A percentile compares a stretch with the other conserved stretches of the same genome.
These are phyloP conservation scores for Crepidodera aurea DNA, from an alignment of 2,888 invertebrate species.

Conservation along the genomic window DNA sequence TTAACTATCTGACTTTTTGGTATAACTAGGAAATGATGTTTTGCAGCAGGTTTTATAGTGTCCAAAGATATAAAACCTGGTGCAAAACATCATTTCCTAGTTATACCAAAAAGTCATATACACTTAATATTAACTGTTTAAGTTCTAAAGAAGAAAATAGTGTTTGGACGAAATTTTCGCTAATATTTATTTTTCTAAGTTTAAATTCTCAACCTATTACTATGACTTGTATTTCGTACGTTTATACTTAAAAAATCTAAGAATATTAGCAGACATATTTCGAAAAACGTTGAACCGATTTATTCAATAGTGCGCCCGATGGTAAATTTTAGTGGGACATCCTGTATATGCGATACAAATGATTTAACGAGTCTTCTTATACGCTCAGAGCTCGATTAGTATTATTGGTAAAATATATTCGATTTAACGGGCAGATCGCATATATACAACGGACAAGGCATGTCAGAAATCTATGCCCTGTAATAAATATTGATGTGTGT, in stretches of 20 bases:
- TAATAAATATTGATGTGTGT: constrained; percentile 37
- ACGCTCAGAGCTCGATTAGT: constrained; percentile 12
- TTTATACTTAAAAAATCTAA: too few relatives aligned
- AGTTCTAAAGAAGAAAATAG: constrained; percentile 69
- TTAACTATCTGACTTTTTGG: constrained; percentile 80
- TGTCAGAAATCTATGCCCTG: constrained; percentile 30
- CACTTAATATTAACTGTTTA: constrained; percentile 75
- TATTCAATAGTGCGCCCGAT: not conserved
- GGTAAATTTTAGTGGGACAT: too few relatives aligned
- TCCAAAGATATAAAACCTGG: constrained; percentile 88
- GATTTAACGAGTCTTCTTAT: constrained; percentile 16
- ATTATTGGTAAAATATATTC: constrained; percentile 15
- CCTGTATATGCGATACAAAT: constrained; percentile 9
- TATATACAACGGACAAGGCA: constrained; percentile 19
- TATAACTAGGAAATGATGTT: constrained; percentile 80
- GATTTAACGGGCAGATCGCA: constrained; percentile 13
- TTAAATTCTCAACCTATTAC: too few relatives aligned
- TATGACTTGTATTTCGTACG: too few relatives aligned
- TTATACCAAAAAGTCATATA: constrained; percentile 81
- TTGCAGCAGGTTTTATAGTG: constrained; percentile 83
- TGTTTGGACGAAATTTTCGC: too few relatives aligned
- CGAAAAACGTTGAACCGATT: too few relatives aligned
- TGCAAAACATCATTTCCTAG: constrained; percentile 79
- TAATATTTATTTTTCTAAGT: too few relatives aligned
- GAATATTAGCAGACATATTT: too few relatives aligned